phyloP scores from a whole-genome alignment of 2,113 vertebrate species.

The Colaptes auratus region DNA sequence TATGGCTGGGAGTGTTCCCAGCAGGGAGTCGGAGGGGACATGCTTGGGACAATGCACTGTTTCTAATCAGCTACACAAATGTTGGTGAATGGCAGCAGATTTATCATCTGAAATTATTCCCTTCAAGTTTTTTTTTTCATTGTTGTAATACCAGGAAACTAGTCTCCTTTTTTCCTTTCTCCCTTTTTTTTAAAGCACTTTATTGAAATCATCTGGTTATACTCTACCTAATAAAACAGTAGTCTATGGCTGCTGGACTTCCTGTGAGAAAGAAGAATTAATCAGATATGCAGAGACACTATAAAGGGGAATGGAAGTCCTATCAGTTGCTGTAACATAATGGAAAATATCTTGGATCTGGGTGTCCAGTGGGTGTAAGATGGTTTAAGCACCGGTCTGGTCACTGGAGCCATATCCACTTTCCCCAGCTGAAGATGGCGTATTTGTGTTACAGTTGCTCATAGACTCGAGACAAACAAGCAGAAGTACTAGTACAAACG shows the following conservation, averaged over 20 bases:
- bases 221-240: conserved; percentile 69
- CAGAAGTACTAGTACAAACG: not conserved
- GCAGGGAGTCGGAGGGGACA: not conserved
- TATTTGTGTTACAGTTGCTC: not conserved
- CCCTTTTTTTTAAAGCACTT: not conserved
- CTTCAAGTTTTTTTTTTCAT: conserved; percentile 5
- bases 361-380: not conserved
- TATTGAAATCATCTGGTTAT: conserved; percentile 81
- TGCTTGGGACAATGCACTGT: not conserved
- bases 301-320: conserved; percentile 26
- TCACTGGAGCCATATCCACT: not conserved
- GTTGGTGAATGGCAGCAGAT: conserved; percentile 69
- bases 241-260: conserved; percentile 64
- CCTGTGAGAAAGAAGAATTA: conserved; percentile 64
- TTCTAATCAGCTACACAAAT: conserved; percentile 62
- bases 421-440: not conserved
- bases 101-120: conserved; percentile 74
- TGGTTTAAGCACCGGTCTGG: not conserved
- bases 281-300: conserved; percentile 36
- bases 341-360: not conserved
- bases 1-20: not conserved
- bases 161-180: not conserved
- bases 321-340: conserved; percentile 27
- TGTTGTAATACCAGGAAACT: conserved; percentile 73
- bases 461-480: accelerated